Evolutionary conservation across 2,113 vertebrate species (phyloP), one percentile per base, ranked within the genome.

Genomic region (Grantiella picta): DNA sequence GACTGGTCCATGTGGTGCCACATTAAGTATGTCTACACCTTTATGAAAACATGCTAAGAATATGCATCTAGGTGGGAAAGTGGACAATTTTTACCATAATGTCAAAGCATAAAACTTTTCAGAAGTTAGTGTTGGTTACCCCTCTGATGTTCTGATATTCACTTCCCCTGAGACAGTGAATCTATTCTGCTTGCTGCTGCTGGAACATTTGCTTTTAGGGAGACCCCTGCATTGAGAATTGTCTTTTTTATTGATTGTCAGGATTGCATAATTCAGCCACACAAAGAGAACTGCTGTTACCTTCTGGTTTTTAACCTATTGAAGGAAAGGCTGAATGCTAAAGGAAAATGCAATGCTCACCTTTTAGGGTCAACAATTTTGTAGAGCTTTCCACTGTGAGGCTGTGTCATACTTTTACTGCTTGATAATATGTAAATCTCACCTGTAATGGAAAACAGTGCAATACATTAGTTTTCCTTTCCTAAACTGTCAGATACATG

Each of bases 361-460:
- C 99, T 99, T 98, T 99, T 99, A 10, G 99, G 99, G 95, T 99
- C 99, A 89, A 99, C 53, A 57, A 99, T 98, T 96, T 99, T 99
- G 98, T 99, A 99, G 95, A 99, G 98, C 96, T 99, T 99, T 95
- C 99, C 99, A 7, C 98, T 99, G 97, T 99, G 98, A 80, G 98
- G 98, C 96, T 99, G 99, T 40, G 98, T 98, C 98, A 99, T 98
- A 95, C 98, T 99, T 98, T 99, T 99, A 98, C 99, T 99, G 96
- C 98, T 99, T 59, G 99, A 98, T 95, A 99, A 97, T 91, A 99
- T 98, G 96, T 99, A 99, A 92, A 99, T 98, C 97, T 99, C 99
- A 97, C 99, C 99, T 99, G 98, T 96, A 91, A 94, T 92, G 96
- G 61, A 96, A 94, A 92, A 49, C 95, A 84, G 73, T 6, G 42